phyloP scores from a whole-genome alignment of 2,888 invertebrate genomes.

The Rotaria sp. region DNA sequence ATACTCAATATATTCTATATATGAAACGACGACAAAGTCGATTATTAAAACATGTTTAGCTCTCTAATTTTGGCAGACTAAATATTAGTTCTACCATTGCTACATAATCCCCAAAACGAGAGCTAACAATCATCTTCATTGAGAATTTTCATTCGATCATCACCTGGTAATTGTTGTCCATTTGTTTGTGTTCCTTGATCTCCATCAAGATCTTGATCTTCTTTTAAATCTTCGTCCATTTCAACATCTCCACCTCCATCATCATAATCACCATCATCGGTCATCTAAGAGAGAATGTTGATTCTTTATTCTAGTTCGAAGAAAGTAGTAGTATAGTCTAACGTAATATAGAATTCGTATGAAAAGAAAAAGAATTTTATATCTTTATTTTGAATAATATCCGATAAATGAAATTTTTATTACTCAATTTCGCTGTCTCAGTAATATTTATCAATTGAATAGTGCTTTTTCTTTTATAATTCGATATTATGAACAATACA shows the following conservation, averaged over 20 bases:
- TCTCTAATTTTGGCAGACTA: no score
- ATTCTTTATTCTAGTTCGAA: conserved; percentile 57
- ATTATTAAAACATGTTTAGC: no score
- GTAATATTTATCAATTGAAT: no score
- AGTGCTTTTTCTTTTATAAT: no score
- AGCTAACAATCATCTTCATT: conserved; percentile 71
- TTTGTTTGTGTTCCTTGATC: conserved; percentile 24
- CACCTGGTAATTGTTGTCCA: conserved; percentile 68
- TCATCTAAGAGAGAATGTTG: not conserved
- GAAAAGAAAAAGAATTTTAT: not conserved
- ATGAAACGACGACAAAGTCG: no score
- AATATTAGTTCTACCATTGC: no score
- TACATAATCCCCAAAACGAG: no score
- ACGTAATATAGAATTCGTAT: not conserved
- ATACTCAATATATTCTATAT: no score
- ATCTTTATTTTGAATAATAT: no score
- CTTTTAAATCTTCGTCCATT: conserved; percentile 31
- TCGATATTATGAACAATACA: no score
- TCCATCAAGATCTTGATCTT: conserved; percentile 32
- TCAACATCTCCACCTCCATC: conserved; percentile 48
- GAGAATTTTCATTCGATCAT: conserved; percentile 72
- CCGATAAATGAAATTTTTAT: no score
- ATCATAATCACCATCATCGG: conserved; percentile 39
- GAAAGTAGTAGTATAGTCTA: not conserved
- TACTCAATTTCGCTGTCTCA: no score